These are phyloP conservation scores for Meloidogyne hapla DNA, from an alignment of 1,140 invertebrate genomes.

Conservation along the genomic window DNA sequence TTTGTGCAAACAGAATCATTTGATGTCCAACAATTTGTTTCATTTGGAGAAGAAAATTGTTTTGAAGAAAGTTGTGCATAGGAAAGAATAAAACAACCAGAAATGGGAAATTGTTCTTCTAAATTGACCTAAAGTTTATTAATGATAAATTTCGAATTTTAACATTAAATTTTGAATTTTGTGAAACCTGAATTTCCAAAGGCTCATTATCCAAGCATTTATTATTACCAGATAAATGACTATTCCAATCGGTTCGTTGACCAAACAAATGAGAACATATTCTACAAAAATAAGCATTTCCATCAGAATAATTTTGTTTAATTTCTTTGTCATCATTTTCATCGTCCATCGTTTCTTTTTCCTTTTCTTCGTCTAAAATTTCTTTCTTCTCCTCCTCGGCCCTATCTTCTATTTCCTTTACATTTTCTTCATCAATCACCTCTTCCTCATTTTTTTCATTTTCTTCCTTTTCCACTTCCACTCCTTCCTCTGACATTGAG, in stretches of 20 bases:
- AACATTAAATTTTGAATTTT: no score
- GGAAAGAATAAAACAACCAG: not conserved
- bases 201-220: not conserved
- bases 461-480: not conserved
- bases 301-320: not conserved
- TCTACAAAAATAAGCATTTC: not conserved
- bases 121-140: constrained; percentile 6
- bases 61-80: no score
- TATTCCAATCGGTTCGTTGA: not conserved
- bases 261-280: not conserved
- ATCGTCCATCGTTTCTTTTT: not conserved
- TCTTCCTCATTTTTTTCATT: no score
- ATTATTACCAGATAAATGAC: not conserved
- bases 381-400: not conserved
- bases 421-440: not conserved
- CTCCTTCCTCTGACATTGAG: not conserved
- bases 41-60: not conserved
- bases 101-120: constrained; percentile 9
- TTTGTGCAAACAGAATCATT: not conserved
- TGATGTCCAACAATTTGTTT: not conserved
- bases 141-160: no score
- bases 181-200: not conserved
- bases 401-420: not conserved
- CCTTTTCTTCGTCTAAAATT: not conserved
- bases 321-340: not conserved